A percentile compares a stretch with the other conserved stretches of the same genome.
Evolutionary conservation across 2,888 invertebrate species (phyloP).

Genomic region (Scaptomyza reducta): DNA sequence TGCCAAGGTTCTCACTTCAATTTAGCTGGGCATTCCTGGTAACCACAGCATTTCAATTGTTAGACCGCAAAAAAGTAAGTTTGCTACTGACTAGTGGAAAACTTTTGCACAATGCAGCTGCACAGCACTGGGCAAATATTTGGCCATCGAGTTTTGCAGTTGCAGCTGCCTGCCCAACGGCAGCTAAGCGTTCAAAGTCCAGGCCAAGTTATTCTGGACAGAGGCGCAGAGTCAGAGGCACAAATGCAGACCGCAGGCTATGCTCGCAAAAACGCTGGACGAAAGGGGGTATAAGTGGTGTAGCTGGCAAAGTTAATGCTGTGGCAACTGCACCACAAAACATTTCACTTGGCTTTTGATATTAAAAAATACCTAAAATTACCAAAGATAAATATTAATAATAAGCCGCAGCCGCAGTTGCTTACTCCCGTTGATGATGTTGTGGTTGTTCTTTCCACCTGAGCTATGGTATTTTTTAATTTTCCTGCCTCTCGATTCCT

Average conservation of each 20-base stretch:
- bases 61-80: constrained; percentile 66
- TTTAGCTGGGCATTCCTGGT: constrained; percentile 29
- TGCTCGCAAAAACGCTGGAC: background rate
- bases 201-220: constrained; percentile 32
- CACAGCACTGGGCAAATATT: constrained; percentile 68
- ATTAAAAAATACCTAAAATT: constrained; percentile 80
- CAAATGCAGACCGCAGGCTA: constrained; percentile 30
- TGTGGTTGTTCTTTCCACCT: constrained; percentile 37
- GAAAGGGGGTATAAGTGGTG: background rate
- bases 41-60: constrained; percentile 63
- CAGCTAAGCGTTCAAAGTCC: constrained; percentile 37
- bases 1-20: constrained; percentile 29
- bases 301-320: constrained; percentile 49
- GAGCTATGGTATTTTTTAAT: constrained; percentile 73
- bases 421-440: constrained; percentile 31
- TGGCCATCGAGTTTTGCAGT: constrained; percentile 64
- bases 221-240: constrained; percentile 2
- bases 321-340: constrained; percentile 60
- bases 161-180: constrained; percentile 36
- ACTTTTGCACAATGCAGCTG: constrained; percentile 56
- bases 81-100: constrained; percentile 51
- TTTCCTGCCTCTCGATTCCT: constrained; percentile 49
- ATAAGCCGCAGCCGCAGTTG: constrained; percentile 60
- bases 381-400: constrained; percentile 79
- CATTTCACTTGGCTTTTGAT: constrained; percentile 70